Evolutionary conservation across 2,888 invertebrate species (phyloP).

Genomic region (Sisyra terminalis): DNA sequence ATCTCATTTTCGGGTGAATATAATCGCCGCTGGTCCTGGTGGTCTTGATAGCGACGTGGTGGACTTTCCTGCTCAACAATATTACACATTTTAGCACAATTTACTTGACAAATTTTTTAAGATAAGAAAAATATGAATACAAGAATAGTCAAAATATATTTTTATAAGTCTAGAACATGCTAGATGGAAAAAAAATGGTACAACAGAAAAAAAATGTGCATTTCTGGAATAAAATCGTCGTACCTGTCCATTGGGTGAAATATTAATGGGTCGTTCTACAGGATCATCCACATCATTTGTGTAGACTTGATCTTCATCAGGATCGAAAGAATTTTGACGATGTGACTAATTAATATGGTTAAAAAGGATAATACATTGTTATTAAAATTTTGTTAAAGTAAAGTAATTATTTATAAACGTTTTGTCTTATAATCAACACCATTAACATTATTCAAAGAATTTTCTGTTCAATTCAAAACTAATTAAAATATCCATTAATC

Average conservation of each 20-base stretch:
- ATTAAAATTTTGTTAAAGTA: no score
- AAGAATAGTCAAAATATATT: neutral
- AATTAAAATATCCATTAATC: no score
- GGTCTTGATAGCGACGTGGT: constrained; percentile 16
- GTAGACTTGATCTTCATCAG: constrained; percentile 7
- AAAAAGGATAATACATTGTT: constrained; percentile 5
- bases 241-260: constrained; percentile 8
- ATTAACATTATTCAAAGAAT: no score
- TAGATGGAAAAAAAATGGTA: neutral
- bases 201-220: neutral
- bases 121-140: neutral
- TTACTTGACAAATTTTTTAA: constrained; percentile 1
- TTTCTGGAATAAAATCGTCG: neutral
- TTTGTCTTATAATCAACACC: no score
- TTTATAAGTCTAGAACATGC: neutral
- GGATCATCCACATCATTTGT: neutral
- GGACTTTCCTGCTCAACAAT: constrained; percentile 19
- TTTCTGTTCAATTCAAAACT: no score
- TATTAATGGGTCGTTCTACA: constrained; percentile 2
- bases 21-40: constrained; percentile 13
- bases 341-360: constrained; percentile 4
- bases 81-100: neutral
- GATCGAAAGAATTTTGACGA: constrained; percentile 7
- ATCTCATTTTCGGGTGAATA: constrained; percentile 20
- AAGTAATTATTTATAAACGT: no score